These are phyloP conservation scores for Gobius niger DNA, from an alignment of 2,113 vertebrate species.

Conservation along the genomic window DNA sequence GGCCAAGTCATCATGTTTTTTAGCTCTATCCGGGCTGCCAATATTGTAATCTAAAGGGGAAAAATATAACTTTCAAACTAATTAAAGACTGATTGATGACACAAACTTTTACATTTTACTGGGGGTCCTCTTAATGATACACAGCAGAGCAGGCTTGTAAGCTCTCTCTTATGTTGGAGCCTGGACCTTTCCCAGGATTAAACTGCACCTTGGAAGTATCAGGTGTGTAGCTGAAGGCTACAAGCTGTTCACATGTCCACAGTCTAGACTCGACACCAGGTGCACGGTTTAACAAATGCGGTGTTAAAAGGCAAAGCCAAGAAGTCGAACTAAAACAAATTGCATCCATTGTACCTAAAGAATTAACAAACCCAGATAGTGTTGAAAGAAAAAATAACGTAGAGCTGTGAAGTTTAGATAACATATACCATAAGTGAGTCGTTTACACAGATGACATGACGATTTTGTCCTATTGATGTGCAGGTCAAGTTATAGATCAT, in stretches of 20 bases:
- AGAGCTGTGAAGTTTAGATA: not conserved
- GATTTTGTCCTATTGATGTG: too few species aligned
- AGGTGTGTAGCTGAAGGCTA: constrained; percentile 12
- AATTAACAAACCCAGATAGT: not conserved
- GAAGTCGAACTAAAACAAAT: not conserved
- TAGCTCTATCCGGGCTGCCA: not conserved
- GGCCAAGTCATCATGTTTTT: not conserved
- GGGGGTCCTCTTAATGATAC: not conserved
- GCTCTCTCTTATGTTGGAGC: not conserved
- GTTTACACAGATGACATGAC: too few species aligned
- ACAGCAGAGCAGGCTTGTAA: not conserved
- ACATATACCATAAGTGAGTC: too few species aligned
- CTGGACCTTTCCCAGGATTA: not conserved
- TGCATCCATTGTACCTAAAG: not conserved
- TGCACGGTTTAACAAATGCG: not conserved
- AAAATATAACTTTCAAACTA: not conserved
- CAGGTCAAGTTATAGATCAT: not conserved
- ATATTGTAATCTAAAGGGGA: not conserved
- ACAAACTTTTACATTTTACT: not conserved
- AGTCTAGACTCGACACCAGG: not conserved
- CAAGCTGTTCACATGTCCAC: not conserved
- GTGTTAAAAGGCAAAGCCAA: not conserved
- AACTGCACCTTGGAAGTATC: not conserved
- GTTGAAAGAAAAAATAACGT: not conserved
- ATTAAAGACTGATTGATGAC: not conserved